Base-by-base conservation (phyloP, 2,797 vertebrate genomes). In the Amblyopsis hoosieri region DNA sequence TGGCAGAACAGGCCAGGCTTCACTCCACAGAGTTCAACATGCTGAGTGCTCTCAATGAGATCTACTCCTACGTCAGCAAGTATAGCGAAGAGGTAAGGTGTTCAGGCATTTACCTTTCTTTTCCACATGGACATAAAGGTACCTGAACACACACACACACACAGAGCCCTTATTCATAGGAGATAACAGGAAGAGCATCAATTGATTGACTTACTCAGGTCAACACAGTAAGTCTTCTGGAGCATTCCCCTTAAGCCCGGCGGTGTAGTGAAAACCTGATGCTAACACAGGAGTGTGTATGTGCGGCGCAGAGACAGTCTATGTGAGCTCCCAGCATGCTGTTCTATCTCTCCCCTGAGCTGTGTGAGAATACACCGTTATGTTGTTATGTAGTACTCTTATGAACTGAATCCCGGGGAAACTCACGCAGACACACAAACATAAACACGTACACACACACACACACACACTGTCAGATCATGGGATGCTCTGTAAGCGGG, bases 11-110 rank as follows among this genome's bases (percentile, higher is more conserved):
- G 89, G 98, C 97, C 0, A 93, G 97, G 62, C 94, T 99, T 67
- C 97, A 99, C 76, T 93, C 94, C 0, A 84, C 87, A 1, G 97
- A 99, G 89, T 99, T 99, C 91, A 96, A 98, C 92, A 97, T 98
- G 96, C 93, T 99, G 71, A 98, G 97, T 0, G 97, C 97, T 0
- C 94, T 99, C 87, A 98, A 95, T 0, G 97, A 99, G 91, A 98
- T 99, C 93, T 99, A 99, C 90, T 97, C 97, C 8, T 99, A 99
- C 0, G 87, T 99, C 91, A 97, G 94, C 95, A 99, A 99, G 86
- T 99, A 99, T 90, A 98, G 96, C 0, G 94, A 98, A 73, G 97
- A 99, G 96, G 97, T 99, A 49, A 89, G 55, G 62, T 8, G 56
- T 45, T 9, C 49, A 50, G 51, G 19, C 58, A 54, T 64, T 37